phyloP scores from a whole-genome alignment of 2,797 vertebrate species.

The Protonibea diacanthus region DNA sequence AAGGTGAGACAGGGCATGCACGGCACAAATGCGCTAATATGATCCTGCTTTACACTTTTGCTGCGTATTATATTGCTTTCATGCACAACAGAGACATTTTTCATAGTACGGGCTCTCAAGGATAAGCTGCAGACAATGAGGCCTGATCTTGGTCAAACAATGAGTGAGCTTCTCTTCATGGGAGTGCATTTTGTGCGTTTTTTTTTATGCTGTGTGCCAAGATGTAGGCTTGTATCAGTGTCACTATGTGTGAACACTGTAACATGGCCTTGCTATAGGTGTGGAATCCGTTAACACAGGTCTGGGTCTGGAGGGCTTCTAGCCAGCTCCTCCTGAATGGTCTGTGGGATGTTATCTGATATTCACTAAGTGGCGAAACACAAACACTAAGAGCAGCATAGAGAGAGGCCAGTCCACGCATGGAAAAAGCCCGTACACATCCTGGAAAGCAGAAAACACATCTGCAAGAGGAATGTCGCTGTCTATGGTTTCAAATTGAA shows the following conservation, averaged over 20 bases:
- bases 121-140: slow-evolving; percentile 8
- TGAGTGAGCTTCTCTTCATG: slow-evolving; percentile 8
- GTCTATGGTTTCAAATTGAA: slow-evolving; percentile 39
- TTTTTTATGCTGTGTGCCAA: slow-evolving; percentile 11
- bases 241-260: slow-evolving; percentile 22
- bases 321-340: slow-evolving; percentile 38
- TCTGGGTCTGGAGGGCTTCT: slow-evolving; percentile 36
- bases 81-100: slow-evolving; percentile 15
- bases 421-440: slow-evolving; percentile 44
- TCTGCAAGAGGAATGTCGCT: slow-evolving; percentile 43
- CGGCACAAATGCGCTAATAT: slow-evolving; percentile 16
- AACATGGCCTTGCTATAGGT: slow-evolving; percentile 39
- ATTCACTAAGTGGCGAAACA: slow-evolving; percentile 75
- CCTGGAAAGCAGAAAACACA: slow-evolving; percentile 56
- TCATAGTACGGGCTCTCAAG: not conserved
- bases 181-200: slow-evolving; percentile 18
- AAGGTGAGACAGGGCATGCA: slow-evolving; percentile 34
- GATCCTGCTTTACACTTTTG: slow-evolving; percentile 30
- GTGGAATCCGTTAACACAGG: slow-evolving; percentile 35
- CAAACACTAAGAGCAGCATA: slow-evolving; percentile 67
- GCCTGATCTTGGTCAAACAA: slow-evolving; percentile 8
- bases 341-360: slow-evolving; percentile 79
- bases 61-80: slow-evolving; percentile 5
- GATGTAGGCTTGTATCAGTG: slow-evolving; percentile 11
- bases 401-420: slow-evolving; percentile 17